Evolutionary conservation across 1,140 invertebrate species (phyloP), one percentile per base, ranked within the genome.

Genomic region (Diuraphis noxia): DNA sequence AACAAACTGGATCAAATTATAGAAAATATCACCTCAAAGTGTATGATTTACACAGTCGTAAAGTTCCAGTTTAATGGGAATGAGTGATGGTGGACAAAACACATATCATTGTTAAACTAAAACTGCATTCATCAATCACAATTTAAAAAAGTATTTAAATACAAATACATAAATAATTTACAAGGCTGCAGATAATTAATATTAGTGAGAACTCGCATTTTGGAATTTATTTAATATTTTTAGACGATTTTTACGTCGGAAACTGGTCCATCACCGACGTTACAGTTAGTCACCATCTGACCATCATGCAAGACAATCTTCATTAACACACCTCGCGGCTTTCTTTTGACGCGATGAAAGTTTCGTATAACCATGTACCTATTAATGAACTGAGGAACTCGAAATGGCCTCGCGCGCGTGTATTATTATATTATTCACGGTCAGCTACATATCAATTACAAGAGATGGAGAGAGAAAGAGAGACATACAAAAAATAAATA

Each of bases 381-480:
- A n/a, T 40, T 84, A 84, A 84, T 30, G 36, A 36, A 40, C 36
- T 38, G 36, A 63, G 10, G 25, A 89, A 77, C 87, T 88, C 21
- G 7, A 41, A 41, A 88, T 23, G 25, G 36, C 52, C 2, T 34
- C 36, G 38, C 52, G 52, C 30, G 30, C 40, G 13, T 5, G 56
- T 72, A 72, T 72, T 72, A 72, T 72, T 43, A 46, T 49, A 91
- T 82, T 49, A 49, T 91, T 91, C 89, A 91, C 41, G 77, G 43
- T 91, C 89, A 91, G 89, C 43, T 81, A 49, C 43, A 34, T 91
- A 46, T 91, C 34, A 91, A 91, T 91, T 91, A 89, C 34, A 85
- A 82, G n/a, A 41, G 21, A 87, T 0, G 38, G 49, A 87, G 6
- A 38, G 25, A 81, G 25, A 41, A 41, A 41, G 23, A 82, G 5